A percentile compares a stretch with the other conserved stretches of the same genome.
phyloP scores from a whole-genome alignment of 1,140 invertebrate genomes.

The Phymorhynchus buccinoides region DNA sequence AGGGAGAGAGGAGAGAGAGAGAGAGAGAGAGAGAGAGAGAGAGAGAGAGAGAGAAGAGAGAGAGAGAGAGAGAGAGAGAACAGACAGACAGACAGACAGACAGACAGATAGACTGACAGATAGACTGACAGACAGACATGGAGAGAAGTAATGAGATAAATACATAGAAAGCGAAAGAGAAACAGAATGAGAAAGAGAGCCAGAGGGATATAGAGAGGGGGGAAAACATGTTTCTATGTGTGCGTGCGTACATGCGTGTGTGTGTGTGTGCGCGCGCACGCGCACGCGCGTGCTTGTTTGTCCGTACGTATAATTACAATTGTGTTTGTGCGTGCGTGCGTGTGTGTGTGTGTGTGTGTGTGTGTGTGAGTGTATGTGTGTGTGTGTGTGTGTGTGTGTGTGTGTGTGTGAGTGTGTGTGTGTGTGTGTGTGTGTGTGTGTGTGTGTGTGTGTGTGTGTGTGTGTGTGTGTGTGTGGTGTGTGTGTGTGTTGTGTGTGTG shows the following conservation, averaged over 20 bases:
- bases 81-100: neutral
- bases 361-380: neutral
- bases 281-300: neutral
- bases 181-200: neutral
- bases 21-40: too few species aligned
- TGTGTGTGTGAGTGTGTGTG: neutral
- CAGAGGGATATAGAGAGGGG: neutral
- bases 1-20: too few species aligned
- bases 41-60: too few species aligned
- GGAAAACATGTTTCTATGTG: neutral
- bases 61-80: too few species aligned
- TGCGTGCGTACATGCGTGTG: neutral
- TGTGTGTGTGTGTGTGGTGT: neutral
- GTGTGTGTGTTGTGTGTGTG: too few species aligned
- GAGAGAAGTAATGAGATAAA: too few species aligned
- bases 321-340: constrained; percentile 3
- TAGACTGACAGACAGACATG: too few species aligned
- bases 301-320: neutral
- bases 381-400: neutral
- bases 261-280: neutral
- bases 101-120: neutral
- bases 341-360: constrained; percentile 13
- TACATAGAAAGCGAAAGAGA: neutral
- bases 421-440: neutral
- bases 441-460: neutral